phyloP scores from a whole-genome alignment of 2,113 vertebrate genomes.

The Elanoides forficatus region DNA sequence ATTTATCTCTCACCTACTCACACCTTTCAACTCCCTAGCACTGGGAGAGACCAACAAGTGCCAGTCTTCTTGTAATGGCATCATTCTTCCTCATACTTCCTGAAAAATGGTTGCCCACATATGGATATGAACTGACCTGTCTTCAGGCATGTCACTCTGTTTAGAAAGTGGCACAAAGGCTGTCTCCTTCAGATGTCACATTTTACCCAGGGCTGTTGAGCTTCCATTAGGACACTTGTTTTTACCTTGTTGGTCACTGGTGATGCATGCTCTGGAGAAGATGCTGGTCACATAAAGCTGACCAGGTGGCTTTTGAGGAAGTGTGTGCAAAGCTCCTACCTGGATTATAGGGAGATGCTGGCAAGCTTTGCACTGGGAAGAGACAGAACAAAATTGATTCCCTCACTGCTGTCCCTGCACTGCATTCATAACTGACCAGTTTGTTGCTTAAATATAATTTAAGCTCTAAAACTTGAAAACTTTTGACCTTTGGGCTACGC shows the following conservation, averaged over 20 bases:
- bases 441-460: not conserved
- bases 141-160: not conserved
- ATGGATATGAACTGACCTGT: fast-evolving
- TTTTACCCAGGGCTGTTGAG: not conserved
- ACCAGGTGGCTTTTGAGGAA: not conserved
- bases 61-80: not conserved
- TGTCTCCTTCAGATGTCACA: not conserved
- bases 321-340: not conserved
- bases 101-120: not conserved
- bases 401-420: not conserved
- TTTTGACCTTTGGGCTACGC: not conserved
- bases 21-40: not conserved
- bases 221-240: not conserved
- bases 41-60: not conserved
- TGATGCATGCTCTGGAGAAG: not conserved
- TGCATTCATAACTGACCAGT: not conserved
- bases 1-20: not conserved
- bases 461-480: not conserved
- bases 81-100: not conserved
- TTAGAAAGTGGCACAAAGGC: not conserved
- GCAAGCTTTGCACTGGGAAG: not conserved
- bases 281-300: not conserved
- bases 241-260: not conserved
- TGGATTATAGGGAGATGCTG: not conserved
- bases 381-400: not conserved